Conservation (phyloP, 2,888 invertebrate genomes). For the Argyresthia albistria region DNA sequence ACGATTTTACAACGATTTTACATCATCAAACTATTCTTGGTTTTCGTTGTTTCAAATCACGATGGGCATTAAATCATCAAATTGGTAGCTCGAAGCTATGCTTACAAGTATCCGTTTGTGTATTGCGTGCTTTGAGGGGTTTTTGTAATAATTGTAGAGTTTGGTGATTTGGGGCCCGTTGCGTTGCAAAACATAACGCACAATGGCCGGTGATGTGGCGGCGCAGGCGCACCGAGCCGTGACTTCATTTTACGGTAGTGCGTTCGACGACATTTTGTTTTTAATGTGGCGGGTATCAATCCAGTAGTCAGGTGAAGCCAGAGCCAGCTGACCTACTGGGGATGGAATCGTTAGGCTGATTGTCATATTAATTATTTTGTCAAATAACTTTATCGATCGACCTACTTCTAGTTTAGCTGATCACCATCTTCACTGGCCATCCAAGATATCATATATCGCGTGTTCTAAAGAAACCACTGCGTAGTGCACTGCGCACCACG, state of each 20-base stretch:
- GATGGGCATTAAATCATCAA: neutral
- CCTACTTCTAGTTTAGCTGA: too few species aligned
- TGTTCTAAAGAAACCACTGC: too few species aligned
- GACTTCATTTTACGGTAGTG: slow-evolving; percentile 46
- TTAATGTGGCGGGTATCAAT: slow-evolving; percentile 8
- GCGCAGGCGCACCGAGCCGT: slow-evolving; percentile 32
- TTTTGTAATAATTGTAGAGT: slow-evolving; percentile 2
- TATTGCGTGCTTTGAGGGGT: neutral
- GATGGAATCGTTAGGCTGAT: neutral
- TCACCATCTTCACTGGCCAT: too few species aligned
- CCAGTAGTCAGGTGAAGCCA: too few species aligned
- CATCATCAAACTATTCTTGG: too few species aligned
- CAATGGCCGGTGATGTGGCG: slow-evolving; percentile 38
- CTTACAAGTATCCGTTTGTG: neutral
- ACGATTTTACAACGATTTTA: too few species aligned
- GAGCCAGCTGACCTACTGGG: slow-evolving; percentile 2
- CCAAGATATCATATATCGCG: too few species aligned
- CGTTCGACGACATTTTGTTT: slow-evolving; percentile 36
- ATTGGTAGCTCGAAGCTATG: neutral
- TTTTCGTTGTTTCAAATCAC: too few species aligned
- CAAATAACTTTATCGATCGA: too few species aligned
- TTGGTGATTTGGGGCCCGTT: neutral
- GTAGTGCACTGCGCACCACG: too few species aligned
- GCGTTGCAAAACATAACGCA: slow-evolving; percentile 18
- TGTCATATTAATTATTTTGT: too few species aligned